A percentile compares a stretch with the other conserved stretches of the same genome.
phyloP scores from a whole-genome alignment of 2,888 invertebrate species.

The Germaria angustata region DNA sequence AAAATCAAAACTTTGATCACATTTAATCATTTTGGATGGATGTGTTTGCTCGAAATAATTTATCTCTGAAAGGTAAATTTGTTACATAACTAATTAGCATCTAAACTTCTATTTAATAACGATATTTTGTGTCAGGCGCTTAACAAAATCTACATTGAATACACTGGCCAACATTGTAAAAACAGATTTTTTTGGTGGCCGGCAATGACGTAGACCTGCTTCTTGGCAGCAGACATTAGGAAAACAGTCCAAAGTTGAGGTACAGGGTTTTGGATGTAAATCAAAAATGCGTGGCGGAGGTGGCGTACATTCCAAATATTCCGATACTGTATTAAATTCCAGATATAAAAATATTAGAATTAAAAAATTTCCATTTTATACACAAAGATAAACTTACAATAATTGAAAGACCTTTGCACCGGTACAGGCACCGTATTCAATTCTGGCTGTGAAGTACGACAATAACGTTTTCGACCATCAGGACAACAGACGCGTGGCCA shows the following conservation, averaged over 20 bases:
- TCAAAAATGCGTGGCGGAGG: conserved; percentile 85
- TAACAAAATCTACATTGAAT: conserved; percentile 79
- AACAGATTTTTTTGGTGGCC: conserved; percentile 87
- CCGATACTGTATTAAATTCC: conserved; percentile 79
- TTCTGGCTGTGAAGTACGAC: conserved; percentile 85
- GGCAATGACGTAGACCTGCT: conserved; percentile 85
- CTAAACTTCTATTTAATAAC: conserved; percentile 74
- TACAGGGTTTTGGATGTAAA: conserved; percentile 86
- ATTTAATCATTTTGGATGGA: too few species aligned
- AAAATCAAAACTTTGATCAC: too few species aligned
- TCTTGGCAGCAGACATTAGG: conserved; percentile 91
- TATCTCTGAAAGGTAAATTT: too few species aligned
- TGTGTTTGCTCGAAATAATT: too few species aligned
- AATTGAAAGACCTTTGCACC: conserved; percentile 83
- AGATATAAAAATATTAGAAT: neutral
- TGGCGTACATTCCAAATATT: conserved; percentile 87
- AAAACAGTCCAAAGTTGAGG: conserved; percentile 87
- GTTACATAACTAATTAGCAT: too few species aligned
- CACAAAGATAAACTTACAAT: conserved; percentile 81
- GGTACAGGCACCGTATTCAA: conserved; percentile 83
- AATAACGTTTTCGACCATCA: conserved; percentile 85
- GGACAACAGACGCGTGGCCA: conserved; percentile 89
- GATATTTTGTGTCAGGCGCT: conserved; percentile 78
- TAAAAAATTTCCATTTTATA: conserved; percentile 55
- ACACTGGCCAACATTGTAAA: conserved; percentile 84